A percentile compares a stretch with the other conserved stretches of the same genome.
Conservation (phyloP, 2,113 vertebrate genomes). For the Salvelinus alpinus region DNA sequence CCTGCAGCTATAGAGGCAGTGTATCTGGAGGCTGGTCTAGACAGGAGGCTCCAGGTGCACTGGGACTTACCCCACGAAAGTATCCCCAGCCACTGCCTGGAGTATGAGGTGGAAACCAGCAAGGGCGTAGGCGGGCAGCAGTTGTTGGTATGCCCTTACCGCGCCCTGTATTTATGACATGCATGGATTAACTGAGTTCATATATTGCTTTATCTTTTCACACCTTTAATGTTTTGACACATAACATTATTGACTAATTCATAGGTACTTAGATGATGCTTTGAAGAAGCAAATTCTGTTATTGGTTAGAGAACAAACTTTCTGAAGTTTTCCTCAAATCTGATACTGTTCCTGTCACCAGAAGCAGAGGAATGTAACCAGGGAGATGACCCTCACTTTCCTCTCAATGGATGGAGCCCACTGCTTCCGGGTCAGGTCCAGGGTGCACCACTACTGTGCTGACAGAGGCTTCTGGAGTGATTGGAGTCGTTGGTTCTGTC, state of each 20-base stretch:
- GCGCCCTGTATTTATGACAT: neutral
- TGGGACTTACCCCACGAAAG: conserved; percentile 73
- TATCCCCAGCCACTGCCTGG: conserved; percentile 73
- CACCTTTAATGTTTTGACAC: no score
- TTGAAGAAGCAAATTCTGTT: no score
- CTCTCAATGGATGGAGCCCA: neutral
- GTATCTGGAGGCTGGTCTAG: conserved; percentile 44
- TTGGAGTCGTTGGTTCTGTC: conserved; percentile 63
- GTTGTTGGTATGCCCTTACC: conserved; percentile 20
- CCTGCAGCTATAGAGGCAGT: conserved; percentile 60
- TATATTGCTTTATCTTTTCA: no score
- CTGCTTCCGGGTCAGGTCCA: conserved; percentile 68
- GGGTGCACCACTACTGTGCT: conserved; percentile 63
- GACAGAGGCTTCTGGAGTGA: conserved; percentile 67
- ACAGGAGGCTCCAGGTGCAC: conserved; percentile 49
- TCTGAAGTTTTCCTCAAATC: no score
- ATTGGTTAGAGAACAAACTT: no score
- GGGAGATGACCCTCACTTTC: conserved; percentile 31
- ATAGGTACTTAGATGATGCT: no score
- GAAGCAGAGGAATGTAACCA: conserved; percentile 35
- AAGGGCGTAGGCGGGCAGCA: conserved; percentile 31
- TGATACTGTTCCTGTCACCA: neutral
- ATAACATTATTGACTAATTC: no score
- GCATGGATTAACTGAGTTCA: neutral
- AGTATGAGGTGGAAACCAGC: conserved; percentile 77